Conservation (phyloP, 2,113 vertebrate species). For the Stegastes partitus region DNA sequence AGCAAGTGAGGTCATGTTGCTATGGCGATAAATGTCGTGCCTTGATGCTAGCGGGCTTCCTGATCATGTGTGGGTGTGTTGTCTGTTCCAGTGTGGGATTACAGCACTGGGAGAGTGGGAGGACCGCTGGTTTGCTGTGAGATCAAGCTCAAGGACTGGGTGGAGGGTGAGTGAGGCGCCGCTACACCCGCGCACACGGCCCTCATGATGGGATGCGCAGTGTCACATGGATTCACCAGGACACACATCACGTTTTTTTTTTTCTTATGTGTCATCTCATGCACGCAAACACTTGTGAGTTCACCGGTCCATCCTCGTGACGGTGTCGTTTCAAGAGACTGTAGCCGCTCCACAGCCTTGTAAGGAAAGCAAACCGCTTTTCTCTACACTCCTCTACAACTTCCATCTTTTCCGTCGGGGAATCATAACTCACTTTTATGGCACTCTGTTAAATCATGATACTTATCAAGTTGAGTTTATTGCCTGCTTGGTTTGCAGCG, state of each 20-base stretch:
- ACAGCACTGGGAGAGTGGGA: conserved; percentile 95
- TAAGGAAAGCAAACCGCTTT: conserved; percentile 58
- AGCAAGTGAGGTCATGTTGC: conserved; percentile 61
- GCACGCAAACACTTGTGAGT: background rate
- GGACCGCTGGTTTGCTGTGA: conserved; percentile 95
- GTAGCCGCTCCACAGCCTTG: conserved; percentile 47
- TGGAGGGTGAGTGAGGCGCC: conserved; percentile 91
- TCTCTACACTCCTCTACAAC: background rate
- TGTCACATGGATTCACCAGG: background rate
- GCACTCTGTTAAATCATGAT: conserved; percentile 32
- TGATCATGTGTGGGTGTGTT: conserved; percentile 32
- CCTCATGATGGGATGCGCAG: background rate
- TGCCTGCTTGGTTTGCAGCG: background rate
- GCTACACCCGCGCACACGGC: background rate
- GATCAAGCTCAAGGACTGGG: conserved; percentile 94
- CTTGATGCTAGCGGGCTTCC: conserved; percentile 34
- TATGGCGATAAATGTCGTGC: conserved; percentile 51
- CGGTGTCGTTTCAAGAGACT: conserved; percentile 3
- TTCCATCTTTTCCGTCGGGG: conserved; percentile 8
- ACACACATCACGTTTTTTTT: background rate
- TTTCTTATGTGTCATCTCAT: background rate
- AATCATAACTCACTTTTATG: conserved; percentile 56
- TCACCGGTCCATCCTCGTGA: conserved; percentile 2
- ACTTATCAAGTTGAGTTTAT: conserved; percentile 40
- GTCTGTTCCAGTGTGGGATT: conserved; percentile 91